Conservation (phyloP, 2,113 vertebrate species). For the Isichthys henryi region DNA sequence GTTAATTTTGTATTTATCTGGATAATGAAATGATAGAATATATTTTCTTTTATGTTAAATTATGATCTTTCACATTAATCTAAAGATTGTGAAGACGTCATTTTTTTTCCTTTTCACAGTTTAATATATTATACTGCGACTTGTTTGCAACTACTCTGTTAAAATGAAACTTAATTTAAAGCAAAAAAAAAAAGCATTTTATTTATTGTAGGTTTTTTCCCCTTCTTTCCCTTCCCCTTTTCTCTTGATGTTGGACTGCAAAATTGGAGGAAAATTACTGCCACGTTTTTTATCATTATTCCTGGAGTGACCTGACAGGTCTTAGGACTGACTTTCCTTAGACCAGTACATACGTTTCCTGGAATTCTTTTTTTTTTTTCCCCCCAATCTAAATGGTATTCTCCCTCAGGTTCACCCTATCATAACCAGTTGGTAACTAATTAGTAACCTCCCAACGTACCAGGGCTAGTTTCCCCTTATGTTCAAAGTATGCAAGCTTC, state of each 20-base stretch:
- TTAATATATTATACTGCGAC: slow-evolving; percentile 99
- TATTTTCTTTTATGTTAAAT: slow-evolving; percentile 99
- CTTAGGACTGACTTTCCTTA: slow-evolving; percentile 61
- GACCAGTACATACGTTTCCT: slow-evolving; percentile 52
- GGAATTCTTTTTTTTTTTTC: slow-evolving; percentile 3
- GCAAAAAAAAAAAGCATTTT: slow-evolving; percentile 84
- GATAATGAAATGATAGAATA: slow-evolving; percentile 99
- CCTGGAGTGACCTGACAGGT: slow-evolving; percentile 51
- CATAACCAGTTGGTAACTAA: not conserved
- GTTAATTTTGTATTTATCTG: slow-evolving; percentile 99
- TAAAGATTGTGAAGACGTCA: slow-evolving; percentile 99
- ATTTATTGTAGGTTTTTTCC: slow-evolving; percentile 67
- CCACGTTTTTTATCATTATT: slow-evolving; percentile 49
- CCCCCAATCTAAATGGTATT: slow-evolving; percentile 11
- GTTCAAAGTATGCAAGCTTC: not conserved
- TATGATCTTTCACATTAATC: slow-evolving; percentile 99
- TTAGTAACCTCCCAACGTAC: not conserved
- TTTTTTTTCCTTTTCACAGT: slow-evolving; percentile 80
- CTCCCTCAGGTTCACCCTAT: not conserved
- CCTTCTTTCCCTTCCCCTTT: slow-evolving; percentile 25
- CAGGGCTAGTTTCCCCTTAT: not conserved
- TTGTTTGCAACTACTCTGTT: slow-evolving; percentile 98
- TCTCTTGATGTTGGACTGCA: slow-evolving; percentile 85
- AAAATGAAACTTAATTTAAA: slow-evolving; percentile 99
- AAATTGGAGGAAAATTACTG: slow-evolving; percentile 67